A percentile compares a stretch with the other conserved stretches of the same genome.
Conservation (phyloP, 2,797 vertebrate genomes). For the Saxicola maurus region DNA sequence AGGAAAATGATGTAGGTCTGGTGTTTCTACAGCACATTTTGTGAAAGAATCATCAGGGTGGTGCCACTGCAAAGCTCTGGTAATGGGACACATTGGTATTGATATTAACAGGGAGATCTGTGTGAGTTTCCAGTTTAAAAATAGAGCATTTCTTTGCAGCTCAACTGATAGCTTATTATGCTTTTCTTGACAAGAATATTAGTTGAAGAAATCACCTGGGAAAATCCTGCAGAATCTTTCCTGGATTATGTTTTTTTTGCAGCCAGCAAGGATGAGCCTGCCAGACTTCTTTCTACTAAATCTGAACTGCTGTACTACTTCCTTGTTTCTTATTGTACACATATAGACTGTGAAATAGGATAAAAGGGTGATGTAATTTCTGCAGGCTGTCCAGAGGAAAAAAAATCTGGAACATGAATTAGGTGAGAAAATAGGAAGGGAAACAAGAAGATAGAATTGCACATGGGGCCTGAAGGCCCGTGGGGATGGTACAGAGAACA, state of each 20-base stretch:
- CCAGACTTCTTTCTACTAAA: not conserved
- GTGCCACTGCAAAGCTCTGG: not conserved
- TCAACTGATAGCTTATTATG: not conserved
- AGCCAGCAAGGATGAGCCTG: not conserved
- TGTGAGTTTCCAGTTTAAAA: not conserved
- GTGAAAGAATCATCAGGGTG: not conserved
- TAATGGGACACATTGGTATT: not conserved
- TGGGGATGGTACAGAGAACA: not conserved
- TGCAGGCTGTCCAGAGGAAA: not conserved
- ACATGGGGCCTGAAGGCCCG: not conserved
- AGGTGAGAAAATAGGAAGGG: not conserved
- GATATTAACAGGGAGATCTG: not conserved
- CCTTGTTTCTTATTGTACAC: not conserved
- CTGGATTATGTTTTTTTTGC: not conserved
- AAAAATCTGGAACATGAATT: not conserved
- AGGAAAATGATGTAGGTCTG: not conserved
- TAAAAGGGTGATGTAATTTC: not conserved
- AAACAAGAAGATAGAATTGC: not conserved
- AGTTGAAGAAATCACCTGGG: not conserved
- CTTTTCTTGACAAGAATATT: not conserved
- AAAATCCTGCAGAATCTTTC: not conserved
- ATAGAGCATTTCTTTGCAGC: not conserved
- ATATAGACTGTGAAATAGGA: not conserved
- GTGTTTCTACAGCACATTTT: not conserved
- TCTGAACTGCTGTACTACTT: not conserved